Evolutionary conservation across 1,140 invertebrate genomes (phyloP).

Genomic region (Leptinotarsa defecta): DNA sequence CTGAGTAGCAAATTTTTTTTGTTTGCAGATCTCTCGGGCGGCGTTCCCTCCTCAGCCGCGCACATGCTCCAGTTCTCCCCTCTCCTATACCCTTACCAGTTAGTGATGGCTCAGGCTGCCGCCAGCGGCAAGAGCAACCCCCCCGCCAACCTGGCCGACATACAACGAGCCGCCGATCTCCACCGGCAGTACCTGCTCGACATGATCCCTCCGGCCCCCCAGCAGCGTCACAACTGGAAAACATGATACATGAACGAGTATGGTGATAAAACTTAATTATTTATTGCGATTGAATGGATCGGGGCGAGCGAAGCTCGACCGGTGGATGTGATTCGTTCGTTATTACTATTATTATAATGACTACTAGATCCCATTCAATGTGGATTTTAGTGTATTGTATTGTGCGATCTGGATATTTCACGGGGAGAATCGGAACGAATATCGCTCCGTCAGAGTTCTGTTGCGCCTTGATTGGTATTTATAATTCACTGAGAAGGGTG

Average conservation of each 20-base stretch:
- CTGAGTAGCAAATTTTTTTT: no score
- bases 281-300: constrained; percentile 11
- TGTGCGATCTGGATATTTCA: constrained; percentile 27
- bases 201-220: constrained; percentile 80
- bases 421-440: background rate
- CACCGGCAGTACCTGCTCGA: constrained; percentile 95
- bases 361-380: constrained; percentile 11
- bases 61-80: constrained; percentile 86
- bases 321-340: background rate
- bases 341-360: constrained; percentile 1
- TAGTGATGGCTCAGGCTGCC: constrained; percentile 65
- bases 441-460: no score
- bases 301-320: background rate
- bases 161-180: constrained; percentile 83
- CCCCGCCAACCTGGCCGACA: constrained; percentile 67
- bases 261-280: constrained; percentile 29
- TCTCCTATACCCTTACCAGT: constrained; percentile 83
- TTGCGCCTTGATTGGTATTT: no score
- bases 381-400: constrained; percentile 31
- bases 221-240: constrained; percentile 56
- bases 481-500: no score
- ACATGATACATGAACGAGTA: constrained; percentile 48
- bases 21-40: constrained; percentile 52
- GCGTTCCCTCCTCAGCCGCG: constrained; percentile 63
- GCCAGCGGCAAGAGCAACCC: constrained; percentile 55